Evolutionary conservation across 2,888 invertebrate genomes (phyloP).

Genomic region (Noctua janthe): DNA sequence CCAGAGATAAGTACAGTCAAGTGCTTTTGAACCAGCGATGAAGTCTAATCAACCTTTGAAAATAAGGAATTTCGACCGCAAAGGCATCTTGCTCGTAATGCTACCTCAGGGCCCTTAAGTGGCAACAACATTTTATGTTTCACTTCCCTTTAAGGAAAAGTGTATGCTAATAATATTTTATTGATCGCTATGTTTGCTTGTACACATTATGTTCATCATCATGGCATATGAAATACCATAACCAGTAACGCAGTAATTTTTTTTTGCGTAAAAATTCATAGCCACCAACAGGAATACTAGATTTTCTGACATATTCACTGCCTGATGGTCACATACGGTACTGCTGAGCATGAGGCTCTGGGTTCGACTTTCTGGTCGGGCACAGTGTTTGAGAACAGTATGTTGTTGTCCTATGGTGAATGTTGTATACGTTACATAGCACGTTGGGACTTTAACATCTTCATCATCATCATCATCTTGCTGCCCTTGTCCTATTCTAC

Average conservation of each 20-base stretch:
- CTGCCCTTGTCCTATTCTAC: no score
- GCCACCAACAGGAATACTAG: no score
- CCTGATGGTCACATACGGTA: background rate
- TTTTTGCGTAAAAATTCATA: background rate
- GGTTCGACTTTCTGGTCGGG: background rate
- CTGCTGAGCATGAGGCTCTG: background rate
- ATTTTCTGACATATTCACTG: background rate
- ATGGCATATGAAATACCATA: background rate
- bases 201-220: constrained; percentile 12
- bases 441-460: no score
- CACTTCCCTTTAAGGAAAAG: constrained; percentile 36
- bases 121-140: constrained; percentile 51
- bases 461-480: no score
- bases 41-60: constrained; percentile 1
- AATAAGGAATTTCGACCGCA: constrained; percentile 2
- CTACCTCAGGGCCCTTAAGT: constrained; percentile 39
- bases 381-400: background rate
- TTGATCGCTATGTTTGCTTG: constrained; percentile 22
- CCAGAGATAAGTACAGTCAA: background rate
- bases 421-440: no score
- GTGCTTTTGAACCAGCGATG: background rate
- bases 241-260: background rate
- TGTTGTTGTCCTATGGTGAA: no score
- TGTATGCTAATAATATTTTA: constrained; percentile 48
- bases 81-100: constrained; percentile 30